phyloP scores from a whole-genome alignment of 92 coral and sea anemone genomes.

The Parazoanthus swiftii region DNA sequence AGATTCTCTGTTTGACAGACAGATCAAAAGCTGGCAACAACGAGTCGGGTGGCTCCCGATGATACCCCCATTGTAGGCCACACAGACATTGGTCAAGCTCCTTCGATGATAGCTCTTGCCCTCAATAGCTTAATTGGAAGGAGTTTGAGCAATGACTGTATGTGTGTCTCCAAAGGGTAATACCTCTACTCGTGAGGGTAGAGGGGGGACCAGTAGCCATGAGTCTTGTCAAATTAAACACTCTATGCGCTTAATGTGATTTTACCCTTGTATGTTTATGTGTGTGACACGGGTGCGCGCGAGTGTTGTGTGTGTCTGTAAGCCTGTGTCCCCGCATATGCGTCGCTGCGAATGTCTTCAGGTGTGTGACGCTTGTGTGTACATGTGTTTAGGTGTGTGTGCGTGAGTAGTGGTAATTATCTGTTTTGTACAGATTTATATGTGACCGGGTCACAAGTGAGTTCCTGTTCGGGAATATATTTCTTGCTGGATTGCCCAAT shows the following conservation, averaged over 20 bases:
- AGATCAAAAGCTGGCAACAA: too few species aligned
- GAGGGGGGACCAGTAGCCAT: neutral
- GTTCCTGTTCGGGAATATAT: conserved; percentile 3
- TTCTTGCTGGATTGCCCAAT: conserved; percentile 4
- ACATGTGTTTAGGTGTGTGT: conserved; percentile 21
- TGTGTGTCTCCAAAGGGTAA: too few species aligned
- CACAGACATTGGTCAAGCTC: too few species aligned
- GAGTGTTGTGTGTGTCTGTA: conserved; percentile 22
- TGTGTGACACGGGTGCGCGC: conserved; percentile 20
- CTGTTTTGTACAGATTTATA: conserved; percentile 17
- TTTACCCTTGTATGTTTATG: conserved; percentile 14
- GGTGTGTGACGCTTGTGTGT: conserved; percentile 26
- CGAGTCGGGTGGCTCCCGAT: too few species aligned
- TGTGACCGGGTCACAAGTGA: conserved; percentile 10
- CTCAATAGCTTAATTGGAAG: neutral
- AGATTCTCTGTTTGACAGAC: too few species aligned
- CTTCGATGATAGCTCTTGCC: too few species aligned
- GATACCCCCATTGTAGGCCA: too few species aligned
- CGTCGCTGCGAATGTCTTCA: conserved; percentile 28
- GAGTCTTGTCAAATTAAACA: conserved; percentile 23
- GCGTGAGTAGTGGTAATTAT: conserved; percentile 17
- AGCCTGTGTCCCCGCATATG: conserved; percentile 24
- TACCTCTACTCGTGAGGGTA: too few species aligned
- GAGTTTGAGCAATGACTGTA: neutral
- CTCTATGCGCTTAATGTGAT: conserved; percentile 21